Base-by-base conservation (phyloP, 2,797 vertebrate species). In the Apogon hyalosoma region DNA sequence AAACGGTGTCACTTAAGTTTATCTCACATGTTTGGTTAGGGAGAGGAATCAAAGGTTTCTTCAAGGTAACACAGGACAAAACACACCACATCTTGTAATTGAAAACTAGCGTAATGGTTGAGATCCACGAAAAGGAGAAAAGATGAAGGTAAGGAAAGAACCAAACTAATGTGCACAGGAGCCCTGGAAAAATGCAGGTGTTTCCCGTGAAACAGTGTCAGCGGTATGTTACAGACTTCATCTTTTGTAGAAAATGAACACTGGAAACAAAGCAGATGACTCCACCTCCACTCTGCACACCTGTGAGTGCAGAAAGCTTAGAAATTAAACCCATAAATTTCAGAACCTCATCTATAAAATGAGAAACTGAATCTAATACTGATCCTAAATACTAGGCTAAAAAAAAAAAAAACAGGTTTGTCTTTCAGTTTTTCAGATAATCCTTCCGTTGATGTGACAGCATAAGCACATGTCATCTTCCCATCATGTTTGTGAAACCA, bases 1-100 rank as follows among this genome's bases (percentile, higher is more conserved):
- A 90, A 89, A 92, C 73, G 55, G 50, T 53, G 73, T 69, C 61
- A 69, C 45, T 85, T 60, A 67, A 73, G 72, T 77, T 59, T 60
- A 79, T 79, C 48, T 74, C 69, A 49, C 39, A 39, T 33, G 47
- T 77, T 69, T 49, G 66, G 40, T 11, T 63, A 51, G 52, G 41
- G 47, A 48, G 19, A 53, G 39, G 41, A 74, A 74, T 72, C 54
- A 66, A 79, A 79, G 64, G 56, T 72, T 66, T 74, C 73, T 85
- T 84, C 63, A 88, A 77, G 82, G 80, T 63, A 61, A 56, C 42
- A 58, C 31, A 58, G 69, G 33, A 53, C 15, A 33, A 50, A 58
- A 60, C 59, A 68, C 53, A 36, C 46, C 39, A 65, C 40, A 72
- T 74, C 19, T 82, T 73, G 85, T 84, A 89, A 88, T 90, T 85